Evolutionary conservation across 2,888 invertebrate species (phyloP).

Genomic region (Drosophila birchii): DNA sequence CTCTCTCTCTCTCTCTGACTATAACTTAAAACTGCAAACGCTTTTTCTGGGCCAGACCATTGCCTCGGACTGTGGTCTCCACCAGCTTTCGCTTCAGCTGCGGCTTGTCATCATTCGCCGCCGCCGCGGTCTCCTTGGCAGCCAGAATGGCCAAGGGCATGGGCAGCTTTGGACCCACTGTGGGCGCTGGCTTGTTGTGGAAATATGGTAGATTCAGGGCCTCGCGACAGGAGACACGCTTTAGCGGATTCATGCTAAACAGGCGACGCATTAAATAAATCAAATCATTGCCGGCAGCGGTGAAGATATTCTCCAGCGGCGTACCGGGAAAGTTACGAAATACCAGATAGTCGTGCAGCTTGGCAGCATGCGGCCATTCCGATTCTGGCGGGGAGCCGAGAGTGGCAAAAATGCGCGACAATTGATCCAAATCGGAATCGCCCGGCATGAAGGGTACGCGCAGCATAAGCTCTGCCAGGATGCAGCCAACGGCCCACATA

Average conservation of each 20-base stretch:
- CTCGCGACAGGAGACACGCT: constrained; percentile 92
- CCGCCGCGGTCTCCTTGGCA: constrained; percentile 62
- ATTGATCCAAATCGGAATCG: constrained; percentile 98
- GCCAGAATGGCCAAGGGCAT: constrained; percentile 66
- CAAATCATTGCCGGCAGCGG: constrained; percentile 96
- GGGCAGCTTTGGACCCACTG: constrained; percentile 93
- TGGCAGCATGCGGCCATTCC: constrained; percentile 94
- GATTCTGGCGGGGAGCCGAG: constrained; percentile 97
- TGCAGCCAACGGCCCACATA: constrained; percentile 99
- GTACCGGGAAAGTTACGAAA: constrained; percentile 94
- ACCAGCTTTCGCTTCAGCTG: constrained; percentile 88
- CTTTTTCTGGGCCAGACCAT: constrained; percentile 85
- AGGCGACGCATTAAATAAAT: constrained; percentile 91
- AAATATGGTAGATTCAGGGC: constrained; percentile 96
- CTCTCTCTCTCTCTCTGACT: too few species aligned
- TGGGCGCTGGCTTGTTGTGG: constrained; percentile 94
- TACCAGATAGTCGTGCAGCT: constrained; percentile 95
- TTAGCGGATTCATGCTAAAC: constrained; percentile 92
- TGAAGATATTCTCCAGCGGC: constrained; percentile 95
- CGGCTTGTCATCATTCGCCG: constrained; percentile 85
- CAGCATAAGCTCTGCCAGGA: constrained; percentile 96
- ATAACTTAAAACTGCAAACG: constrained; percentile 86
- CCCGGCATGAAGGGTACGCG: constrained; percentile 97
- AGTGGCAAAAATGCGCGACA: constrained; percentile 97
- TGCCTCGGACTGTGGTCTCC: constrained; percentile 87